A percentile compares a stretch with the other conserved stretches of the same genome.
phyloP scores from a whole-genome alignment of 2,888 invertebrate species.

The Teinopalpus imperialis region DNA sequence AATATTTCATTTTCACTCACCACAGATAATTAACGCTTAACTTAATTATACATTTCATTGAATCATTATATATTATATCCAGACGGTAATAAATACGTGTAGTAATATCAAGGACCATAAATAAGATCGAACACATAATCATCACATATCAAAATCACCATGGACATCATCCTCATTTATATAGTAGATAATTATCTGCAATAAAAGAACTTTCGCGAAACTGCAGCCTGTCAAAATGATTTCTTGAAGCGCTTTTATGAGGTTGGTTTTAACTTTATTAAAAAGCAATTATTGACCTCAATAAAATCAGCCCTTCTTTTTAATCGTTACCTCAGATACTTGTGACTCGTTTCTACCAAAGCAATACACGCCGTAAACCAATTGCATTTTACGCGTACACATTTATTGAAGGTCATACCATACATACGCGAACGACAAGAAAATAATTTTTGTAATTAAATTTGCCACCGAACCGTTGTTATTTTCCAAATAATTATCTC shows the following conservation, averaged over 20 bases:
- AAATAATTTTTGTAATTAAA: slow-evolving; percentile 56
- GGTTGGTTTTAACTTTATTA: slow-evolving; percentile 50
- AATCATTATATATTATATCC: slow-evolving; percentile 2
- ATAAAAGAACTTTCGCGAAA: slow-evolving; percentile 33
- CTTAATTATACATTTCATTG: slow-evolving; percentile 5
- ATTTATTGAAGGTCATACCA: slow-evolving; percentile 43
- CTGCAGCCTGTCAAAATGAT: slow-evolving; percentile 36
- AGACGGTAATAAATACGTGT: not conserved
- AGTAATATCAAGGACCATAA: slow-evolving; percentile 18
- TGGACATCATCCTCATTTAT: not conserved
- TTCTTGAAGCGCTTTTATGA: slow-evolving; percentile 41
- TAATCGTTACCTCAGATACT: slow-evolving; percentile 49
- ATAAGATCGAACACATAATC: slow-evolving; percentile 28
- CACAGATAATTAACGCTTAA: no score
- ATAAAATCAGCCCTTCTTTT: slow-evolving; percentile 46
- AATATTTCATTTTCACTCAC: no score
- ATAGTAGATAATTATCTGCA: slow-evolving; percentile 29
- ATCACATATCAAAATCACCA: slow-evolving; percentile 21
- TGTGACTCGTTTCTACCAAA: slow-evolving; percentile 17
- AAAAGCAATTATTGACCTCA: slow-evolving; percentile 63
- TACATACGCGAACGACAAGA: slow-evolving; percentile 45
- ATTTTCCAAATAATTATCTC: slow-evolving; percentile 48
- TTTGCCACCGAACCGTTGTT: slow-evolving; percentile 41
- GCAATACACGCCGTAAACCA: slow-evolving; percentile 24
- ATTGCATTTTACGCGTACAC: slow-evolving; percentile 37